Evolutionary conservation across 1,140 invertebrate genomes (phyloP).

Genomic region (Drosophila santomea): DNA sequence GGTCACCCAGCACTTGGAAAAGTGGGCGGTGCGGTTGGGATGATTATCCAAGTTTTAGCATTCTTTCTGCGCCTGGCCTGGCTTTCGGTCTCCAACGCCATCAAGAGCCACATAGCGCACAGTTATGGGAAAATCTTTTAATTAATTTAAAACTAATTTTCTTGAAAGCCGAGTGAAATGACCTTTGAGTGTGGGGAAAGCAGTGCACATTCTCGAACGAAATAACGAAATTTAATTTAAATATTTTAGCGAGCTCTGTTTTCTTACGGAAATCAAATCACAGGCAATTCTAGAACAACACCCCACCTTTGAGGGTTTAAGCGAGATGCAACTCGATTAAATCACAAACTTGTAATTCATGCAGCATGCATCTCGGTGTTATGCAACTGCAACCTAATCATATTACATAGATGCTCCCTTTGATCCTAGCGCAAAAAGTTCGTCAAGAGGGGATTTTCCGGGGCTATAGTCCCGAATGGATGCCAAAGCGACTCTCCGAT

Average conservation of each 20-base stretch:
- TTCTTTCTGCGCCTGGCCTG: slow-evolving; percentile 25
- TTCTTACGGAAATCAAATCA: slow-evolving; percentile 15
- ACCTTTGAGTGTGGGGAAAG: slow-evolving; percentile 42
- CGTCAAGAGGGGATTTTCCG: slow-evolving; percentile 17
- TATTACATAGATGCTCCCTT: slow-evolving; percentile 33
- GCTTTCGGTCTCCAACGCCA: slow-evolving; percentile 23
- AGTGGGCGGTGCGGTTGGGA: slow-evolving; percentile 23
- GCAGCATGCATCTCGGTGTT: slow-evolving; percentile 15
- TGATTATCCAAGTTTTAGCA: slow-evolving; percentile 56
- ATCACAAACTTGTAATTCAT: slow-evolving; percentile 20
- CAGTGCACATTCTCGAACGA: slow-evolving; percentile 6
- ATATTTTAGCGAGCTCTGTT: slow-evolving; percentile 14
- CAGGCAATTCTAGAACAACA: slow-evolving; percentile 7
- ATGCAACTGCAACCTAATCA: slow-evolving; percentile 39
- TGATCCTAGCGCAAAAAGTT: slow-evolving; percentile 25
- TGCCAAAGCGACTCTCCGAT: slow-evolving; percentile 10
- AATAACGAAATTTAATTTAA: slow-evolving; percentile 20
- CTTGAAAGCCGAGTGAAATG: slow-evolving; percentile 39
- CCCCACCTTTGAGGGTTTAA: slow-evolving; percentile 11
- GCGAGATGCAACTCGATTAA: slow-evolving; percentile 5
- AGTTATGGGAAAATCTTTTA: slow-evolving; percentile 53
- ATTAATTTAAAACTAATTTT: slow-evolving; percentile 57
- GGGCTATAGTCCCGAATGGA: slow-evolving; percentile 31
- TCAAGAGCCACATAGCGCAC: slow-evolving; percentile 33
- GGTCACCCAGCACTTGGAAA: slow-evolving; percentile 19